Conservation (phyloP, 2,113 vertebrate species). For the Melozone crissalis region DNA sequence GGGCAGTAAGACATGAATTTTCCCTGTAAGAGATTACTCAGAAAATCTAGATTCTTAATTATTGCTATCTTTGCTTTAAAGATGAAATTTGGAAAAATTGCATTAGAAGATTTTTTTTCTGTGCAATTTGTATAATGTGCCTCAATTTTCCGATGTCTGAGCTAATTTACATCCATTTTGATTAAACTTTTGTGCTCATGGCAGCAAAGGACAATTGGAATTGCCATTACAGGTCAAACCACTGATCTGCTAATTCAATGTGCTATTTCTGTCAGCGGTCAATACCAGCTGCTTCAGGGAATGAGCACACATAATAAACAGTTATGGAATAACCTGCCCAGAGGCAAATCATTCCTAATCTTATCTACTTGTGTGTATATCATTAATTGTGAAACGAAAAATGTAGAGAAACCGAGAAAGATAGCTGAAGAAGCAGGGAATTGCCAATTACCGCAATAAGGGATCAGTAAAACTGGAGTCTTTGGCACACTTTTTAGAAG, state of each 20-base stretch:
- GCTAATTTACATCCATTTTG: slow-evolving; percentile 2
- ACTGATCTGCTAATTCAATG: not conserved
- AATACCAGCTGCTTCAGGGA: slow-evolving; percentile 25
- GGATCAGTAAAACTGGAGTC: not conserved
- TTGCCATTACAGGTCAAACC: not conserved
- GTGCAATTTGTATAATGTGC: not conserved
- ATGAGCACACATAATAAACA: not conserved
- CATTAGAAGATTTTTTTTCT: not conserved
- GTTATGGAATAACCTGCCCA: not conserved
- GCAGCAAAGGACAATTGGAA: not conserved
- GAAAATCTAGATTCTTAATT: not conserved
- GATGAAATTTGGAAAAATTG: not conserved
- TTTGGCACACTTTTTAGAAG: not conserved
- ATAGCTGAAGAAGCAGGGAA: not conserved
- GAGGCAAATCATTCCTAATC: not conserved
- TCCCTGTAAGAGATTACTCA: not conserved
- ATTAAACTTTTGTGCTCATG: not conserved
- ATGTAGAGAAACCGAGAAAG: not conserved
- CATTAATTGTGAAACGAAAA: not conserved
- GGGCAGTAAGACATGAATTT: not conserved
- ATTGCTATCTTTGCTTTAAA: not conserved
- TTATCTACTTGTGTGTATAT: not conserved
- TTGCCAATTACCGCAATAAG: not conserved
- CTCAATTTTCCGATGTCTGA: not conserved
- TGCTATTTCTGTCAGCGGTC: not conserved